Evolutionary conservation across 2,797 vertebrate species (phyloP).

Genomic region (Hemibagrus guttatus): DNA sequence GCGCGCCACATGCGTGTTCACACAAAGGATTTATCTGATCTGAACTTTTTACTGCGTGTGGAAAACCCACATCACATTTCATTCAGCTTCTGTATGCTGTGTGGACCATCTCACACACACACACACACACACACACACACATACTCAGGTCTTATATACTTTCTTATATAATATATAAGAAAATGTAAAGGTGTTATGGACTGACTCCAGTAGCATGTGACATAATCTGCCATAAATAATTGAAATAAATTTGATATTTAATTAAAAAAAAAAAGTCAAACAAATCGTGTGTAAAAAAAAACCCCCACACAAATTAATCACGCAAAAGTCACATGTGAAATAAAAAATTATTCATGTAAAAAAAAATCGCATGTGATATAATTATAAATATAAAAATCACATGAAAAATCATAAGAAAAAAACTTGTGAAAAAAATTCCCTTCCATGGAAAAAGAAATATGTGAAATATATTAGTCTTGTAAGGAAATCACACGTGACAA

Average conservation of each 20-base stretch:
- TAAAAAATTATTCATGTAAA: no score
- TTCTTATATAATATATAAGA: no score
- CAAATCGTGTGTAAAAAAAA: no score
- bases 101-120: not conserved
- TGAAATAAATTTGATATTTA: no score
- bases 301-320: no score
- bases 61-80: not conserved
- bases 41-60: constrained; percentile 8
- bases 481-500: not conserved
- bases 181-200: not conserved
- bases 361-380: no score
- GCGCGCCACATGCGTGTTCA: no score
- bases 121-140: not conserved
- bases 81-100: not conserved
- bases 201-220: not conserved
- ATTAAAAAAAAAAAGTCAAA: no score
- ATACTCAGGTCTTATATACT: not conserved
- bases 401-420: no score
- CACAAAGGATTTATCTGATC: constrained; percentile 5
- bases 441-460: no score
- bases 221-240: not conserved
- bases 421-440: no score
- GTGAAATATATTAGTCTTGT: not conserved
- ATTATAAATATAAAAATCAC: not conserved
- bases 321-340: no score